Conservation (phyloP, 2,797 vertebrate genomes). For the Neosilurus mollespiculum region DNA sequence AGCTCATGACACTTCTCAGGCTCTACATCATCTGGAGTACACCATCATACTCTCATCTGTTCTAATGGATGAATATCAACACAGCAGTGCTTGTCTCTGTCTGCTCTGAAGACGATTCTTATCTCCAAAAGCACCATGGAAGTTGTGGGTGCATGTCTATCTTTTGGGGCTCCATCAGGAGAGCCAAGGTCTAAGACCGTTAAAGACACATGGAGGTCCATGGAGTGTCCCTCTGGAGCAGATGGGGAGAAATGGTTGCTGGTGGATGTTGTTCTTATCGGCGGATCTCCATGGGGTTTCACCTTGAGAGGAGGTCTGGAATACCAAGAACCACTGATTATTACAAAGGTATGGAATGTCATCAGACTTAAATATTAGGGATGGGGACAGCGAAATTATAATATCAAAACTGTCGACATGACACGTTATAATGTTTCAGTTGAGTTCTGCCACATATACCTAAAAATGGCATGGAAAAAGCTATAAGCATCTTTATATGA, state of each 20-base stretch:
- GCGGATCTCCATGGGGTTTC: conserved; percentile 89
- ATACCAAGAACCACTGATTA: conserved; percentile 83
- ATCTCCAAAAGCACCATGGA: conserved; percentile 23
- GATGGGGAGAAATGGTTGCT: conserved; percentile 33
- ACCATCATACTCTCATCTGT: neutral
- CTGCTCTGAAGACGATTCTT: neutral
- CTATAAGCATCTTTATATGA: neutral
- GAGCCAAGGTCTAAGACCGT: neutral
- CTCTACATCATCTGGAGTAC: neutral
- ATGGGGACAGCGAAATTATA: neutral
- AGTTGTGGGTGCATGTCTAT: conserved; percentile 4
- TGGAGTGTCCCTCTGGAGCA: neutral
- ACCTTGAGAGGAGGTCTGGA: conserved; percentile 86
- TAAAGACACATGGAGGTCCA: conserved; percentile 11
- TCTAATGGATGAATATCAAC: neutral
- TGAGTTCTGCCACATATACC: neutral
- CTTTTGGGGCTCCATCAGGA: conserved; percentile 12
- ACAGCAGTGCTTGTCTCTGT: neutral
- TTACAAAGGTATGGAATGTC: conserved; percentile 78
- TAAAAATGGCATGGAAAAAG: neutral
- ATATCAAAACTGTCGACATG: neutral
- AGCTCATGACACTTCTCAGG: neutral
- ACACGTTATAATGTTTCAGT: neutral
- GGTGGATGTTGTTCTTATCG: conserved; percentile 67
- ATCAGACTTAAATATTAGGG: no score